Evolutionary conservation across 2,888 invertebrate genomes (phyloP).

Genomic region (Oxytorus armatus): DNA sequence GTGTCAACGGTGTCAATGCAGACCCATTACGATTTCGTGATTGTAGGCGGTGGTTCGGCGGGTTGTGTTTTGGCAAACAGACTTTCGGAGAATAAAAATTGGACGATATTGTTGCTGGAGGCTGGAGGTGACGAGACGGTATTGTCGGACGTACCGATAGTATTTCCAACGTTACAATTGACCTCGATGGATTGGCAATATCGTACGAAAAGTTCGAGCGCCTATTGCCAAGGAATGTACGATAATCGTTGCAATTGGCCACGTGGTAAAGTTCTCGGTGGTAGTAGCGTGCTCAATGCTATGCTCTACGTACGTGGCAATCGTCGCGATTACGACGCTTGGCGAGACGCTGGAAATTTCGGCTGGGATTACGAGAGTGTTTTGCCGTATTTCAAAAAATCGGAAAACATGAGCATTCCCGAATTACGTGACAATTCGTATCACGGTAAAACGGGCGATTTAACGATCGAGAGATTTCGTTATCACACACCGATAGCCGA

Average conservation of each 20-base stretch:
- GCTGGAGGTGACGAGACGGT: conserved; percentile 92
- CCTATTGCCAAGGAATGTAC: conserved; percentile 87
- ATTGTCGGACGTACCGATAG: conserved; percentile 89
- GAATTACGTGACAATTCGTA: conserved; percentile 87
- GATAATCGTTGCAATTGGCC: conserved; percentile 83
- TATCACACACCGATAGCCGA: conserved; percentile 89
- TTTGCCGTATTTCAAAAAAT: conserved; percentile 91
- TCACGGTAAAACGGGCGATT: conserved; percentile 90
- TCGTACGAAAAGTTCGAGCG: conserved; percentile 89
- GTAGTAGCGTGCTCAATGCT: conserved; percentile 94
- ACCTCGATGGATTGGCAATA: conserved; percentile 94
- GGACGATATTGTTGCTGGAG: conserved; percentile 91
- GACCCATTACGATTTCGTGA: conserved; percentile 88
- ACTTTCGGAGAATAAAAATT: conserved; percentile 90
- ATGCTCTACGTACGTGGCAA: conserved; percentile 96
- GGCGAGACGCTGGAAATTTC: conserved; percentile 90
- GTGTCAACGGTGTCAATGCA: conserved; percentile 86
- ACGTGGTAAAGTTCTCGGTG: conserved; percentile 86
- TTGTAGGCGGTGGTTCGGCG: conserved; percentile 93
- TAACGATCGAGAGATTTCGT: conserved; percentile 89
- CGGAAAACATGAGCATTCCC: conserved; percentile 91
- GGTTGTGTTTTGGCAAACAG: conserved; percentile 92
- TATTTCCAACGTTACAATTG: conserved; percentile 90
- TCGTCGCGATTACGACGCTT: conserved; percentile 93
- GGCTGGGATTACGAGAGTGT: conserved; percentile 93